phyloP scores from a whole-genome alignment of 2,113 vertebrate species.

The Mionectes macconnelli region DNA sequence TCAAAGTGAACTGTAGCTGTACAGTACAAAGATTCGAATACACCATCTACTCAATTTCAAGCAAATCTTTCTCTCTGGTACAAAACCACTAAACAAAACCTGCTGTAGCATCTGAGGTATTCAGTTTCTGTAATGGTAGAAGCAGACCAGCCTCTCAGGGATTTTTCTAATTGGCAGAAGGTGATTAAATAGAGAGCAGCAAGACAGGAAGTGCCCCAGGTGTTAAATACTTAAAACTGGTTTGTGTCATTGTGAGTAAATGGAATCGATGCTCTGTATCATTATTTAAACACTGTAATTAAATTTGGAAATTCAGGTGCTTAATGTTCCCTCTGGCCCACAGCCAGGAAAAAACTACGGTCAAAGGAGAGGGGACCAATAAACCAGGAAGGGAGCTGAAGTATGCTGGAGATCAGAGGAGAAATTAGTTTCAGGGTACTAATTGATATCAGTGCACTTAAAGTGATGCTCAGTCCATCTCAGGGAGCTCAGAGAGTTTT shows the following conservation, averaged over 20 bases:
- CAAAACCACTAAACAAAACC: slow-evolving; percentile 16
- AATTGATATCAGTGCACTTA: not conserved
- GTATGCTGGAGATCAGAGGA: not conserved
- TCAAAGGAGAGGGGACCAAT: not conserved
- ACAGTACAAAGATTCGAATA: not conserved
- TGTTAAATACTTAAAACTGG: slow-evolving; percentile 53
- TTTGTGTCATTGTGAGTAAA: slow-evolving; percentile 43
- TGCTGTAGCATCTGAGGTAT: not conserved
- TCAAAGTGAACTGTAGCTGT: not conserved
- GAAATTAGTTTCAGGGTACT: not conserved
- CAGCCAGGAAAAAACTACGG: not conserved
- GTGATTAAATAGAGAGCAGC: slow-evolving; percentile 23
- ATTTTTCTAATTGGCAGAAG: slow-evolving; percentile 51
- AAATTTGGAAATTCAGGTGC: slow-evolving; percentile 44
- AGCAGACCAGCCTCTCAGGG: slow-evolving; percentile 10
- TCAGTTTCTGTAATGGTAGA: not conserved
- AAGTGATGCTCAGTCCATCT: not conserved
- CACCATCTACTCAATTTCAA: not conserved
- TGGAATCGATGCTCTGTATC: slow-evolving; percentile 47
- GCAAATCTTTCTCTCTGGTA: not conserved
- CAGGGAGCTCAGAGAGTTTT: not conserved
- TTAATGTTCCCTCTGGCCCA: slow-evolving; percentile 29
- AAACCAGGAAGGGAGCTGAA: not conserved
- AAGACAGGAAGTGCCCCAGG: slow-evolving; percentile 36
- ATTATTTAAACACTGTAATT: slow-evolving; percentile 64